A percentile compares a stretch with the other conserved stretches of the same genome.
Conservation (phyloP, 2,113 vertebrate species). For the Anseranas semipalmata region DNA sequence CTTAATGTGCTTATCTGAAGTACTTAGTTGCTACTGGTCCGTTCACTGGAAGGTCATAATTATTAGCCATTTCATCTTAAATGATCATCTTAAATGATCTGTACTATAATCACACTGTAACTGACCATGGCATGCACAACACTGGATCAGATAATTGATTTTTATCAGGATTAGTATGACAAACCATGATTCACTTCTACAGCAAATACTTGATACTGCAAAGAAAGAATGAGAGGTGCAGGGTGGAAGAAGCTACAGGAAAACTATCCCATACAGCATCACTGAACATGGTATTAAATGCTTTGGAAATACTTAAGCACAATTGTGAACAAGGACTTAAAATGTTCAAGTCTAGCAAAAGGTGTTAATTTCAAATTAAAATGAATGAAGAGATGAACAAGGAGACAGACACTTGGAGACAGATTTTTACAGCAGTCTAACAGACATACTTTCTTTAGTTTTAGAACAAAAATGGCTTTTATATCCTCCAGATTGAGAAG, state of each 20-base stretch:
- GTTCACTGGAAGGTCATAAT: not conserved
- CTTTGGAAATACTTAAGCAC: not conserved
- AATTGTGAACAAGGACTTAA: not conserved
- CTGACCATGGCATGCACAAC: not conserved
- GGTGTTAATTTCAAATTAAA: not conserved
- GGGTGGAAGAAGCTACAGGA: not conserved
- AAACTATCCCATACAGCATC: not conserved
- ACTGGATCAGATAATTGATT: not conserved
- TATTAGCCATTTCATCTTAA: not conserved
- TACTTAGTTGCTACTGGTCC: not conserved
- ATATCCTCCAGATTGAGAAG: not conserved
- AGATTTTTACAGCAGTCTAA: not conserved
- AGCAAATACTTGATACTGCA: not conserved
- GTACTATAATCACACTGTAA: not conserved
- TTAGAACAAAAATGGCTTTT: not conserved
- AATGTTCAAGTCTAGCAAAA: not conserved
- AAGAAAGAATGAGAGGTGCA: not conserved
- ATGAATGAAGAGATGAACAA: not conserved
- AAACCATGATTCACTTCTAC: not conserved
- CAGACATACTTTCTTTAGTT: not conserved
- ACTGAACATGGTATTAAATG: not conserved
- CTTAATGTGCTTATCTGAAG: not conserved
- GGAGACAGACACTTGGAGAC: not conserved
- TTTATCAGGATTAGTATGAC: not conserved
- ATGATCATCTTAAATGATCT: not conserved